Evolutionary conservation across 2,797 vertebrate genomes (phyloP).

Genomic region (Micrastur ruficollis): DNA sequence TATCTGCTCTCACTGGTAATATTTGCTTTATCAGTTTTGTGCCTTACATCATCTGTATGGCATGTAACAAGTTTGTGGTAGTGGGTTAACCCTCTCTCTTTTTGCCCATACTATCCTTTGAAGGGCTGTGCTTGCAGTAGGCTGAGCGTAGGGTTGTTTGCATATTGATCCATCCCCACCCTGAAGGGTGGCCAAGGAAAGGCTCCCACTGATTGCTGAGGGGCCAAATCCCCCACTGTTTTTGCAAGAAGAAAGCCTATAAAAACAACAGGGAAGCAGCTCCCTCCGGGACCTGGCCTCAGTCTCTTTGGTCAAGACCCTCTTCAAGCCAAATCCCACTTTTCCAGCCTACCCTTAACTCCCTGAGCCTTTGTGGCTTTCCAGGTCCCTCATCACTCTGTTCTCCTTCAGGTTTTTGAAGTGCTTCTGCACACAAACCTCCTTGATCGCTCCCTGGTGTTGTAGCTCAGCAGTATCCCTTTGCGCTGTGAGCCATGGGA

Average conservation of each 20-base stretch:
- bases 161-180: neutral
- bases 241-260: neutral
- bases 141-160: neutral
- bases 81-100: neutral
- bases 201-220: neutral
- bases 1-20: neutral
- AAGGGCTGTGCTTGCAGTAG: neutral
- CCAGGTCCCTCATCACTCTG: neutral
- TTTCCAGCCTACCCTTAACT: neutral
- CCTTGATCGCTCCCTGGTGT: rapidly evolving
- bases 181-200: neutral
- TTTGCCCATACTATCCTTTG: neutral
- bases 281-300: neutral
- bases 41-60: neutral
- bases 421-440: neutral
- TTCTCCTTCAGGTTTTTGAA: neutral
- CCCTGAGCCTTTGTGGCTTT: neutral
- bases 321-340: neutral
- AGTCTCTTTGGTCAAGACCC: neutral
- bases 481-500: neutral
- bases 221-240: neutral
- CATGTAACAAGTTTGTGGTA: neutral
- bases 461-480: neutral
- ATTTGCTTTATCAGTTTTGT: neutral
- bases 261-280: neutral